phyloP scores from a whole-genome alignment of 2,888 invertebrate species.

The Charanyca ferruginea region DNA sequence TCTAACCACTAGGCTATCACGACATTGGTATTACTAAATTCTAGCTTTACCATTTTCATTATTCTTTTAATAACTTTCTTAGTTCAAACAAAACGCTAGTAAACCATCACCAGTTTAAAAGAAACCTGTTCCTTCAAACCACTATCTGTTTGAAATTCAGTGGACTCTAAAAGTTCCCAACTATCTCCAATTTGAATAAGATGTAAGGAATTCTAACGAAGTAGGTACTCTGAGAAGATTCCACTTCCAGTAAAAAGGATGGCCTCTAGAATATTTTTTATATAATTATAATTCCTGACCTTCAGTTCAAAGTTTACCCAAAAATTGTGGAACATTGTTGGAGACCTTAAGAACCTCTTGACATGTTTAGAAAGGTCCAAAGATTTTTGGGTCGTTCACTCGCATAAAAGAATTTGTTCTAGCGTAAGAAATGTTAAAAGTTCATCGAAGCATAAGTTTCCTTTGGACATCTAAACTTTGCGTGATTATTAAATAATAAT shows the following conservation, averaged over 20 bases:
- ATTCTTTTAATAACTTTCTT: too few species aligned
- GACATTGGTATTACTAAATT: too few species aligned
- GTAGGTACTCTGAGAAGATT: constrained; percentile 35
- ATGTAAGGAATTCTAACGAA: constrained; percentile 64
- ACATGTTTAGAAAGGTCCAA: constrained; percentile 31
- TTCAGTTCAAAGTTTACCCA: constrained; percentile 13
- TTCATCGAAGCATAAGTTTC: constrained; percentile 34
- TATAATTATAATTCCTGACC: constrained; percentile 32
- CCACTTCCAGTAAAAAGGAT: constrained; percentile 36
- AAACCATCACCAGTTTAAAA: neutral
- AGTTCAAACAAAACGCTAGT: too few species aligned
- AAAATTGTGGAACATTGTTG: constrained; percentile 22
- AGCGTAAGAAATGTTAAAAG: constrained; percentile 22
- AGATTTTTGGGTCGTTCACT: constrained; percentile 27
- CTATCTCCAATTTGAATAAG: constrained; percentile 62
- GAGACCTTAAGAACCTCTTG: constrained; percentile 17
- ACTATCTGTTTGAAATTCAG: constrained; percentile 68
- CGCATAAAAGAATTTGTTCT: constrained; percentile 15
- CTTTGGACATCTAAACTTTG: constrained; percentile 36
- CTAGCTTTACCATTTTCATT: too few species aligned
- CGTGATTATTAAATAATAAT: constrained; percentile 32
- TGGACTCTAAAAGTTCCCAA: constrained; percentile 63
- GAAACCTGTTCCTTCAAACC: constrained; percentile 17
- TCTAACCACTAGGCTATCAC: too few species aligned
- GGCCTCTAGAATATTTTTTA: constrained; percentile 48